phyloP scores from a whole-genome alignment of 2,113 vertebrate genomes.

The Bungarus multicinctus region DNA sequence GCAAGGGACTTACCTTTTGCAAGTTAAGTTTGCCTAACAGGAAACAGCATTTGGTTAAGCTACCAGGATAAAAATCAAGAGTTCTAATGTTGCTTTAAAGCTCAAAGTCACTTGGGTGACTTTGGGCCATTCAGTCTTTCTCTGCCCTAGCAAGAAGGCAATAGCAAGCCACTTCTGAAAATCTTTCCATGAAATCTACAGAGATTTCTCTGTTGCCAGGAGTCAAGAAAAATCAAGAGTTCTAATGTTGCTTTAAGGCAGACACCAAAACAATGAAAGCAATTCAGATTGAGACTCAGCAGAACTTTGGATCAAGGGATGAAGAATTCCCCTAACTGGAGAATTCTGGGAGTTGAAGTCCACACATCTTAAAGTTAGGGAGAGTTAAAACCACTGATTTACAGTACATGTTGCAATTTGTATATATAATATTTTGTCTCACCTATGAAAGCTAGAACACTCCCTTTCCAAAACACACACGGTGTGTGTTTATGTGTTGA shows the following conservation, averaged over 20 bases:
- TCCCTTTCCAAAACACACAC: background rate
- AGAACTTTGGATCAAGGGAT: background rate
- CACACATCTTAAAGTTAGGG: too few species aligned
- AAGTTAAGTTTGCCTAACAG: background rate
- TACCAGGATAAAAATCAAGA: background rate
- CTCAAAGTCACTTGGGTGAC: background rate
- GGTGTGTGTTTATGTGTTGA: background rate
- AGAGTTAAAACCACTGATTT: background rate
- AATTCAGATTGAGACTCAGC: background rate
- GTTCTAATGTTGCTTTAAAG: background rate
- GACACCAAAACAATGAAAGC: background rate
- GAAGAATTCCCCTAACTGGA: background rate
- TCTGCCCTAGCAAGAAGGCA: background rate
- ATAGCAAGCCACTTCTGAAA: background rate
- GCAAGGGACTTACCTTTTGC: background rate
- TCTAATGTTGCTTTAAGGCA: background rate
- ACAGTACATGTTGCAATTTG: background rate
- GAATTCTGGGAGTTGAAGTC: background rate
- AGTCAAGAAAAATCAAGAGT: background rate
- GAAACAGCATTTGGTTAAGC: background rate
- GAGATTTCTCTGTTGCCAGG: background rate
- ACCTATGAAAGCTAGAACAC: background rate
- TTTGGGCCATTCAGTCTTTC: background rate
- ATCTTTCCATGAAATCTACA: background rate
- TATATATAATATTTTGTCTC: background rate